Base-by-base conservation (phyloP, 2,797 vertebrate species). In the Melopsittacus undulatus region DNA sequence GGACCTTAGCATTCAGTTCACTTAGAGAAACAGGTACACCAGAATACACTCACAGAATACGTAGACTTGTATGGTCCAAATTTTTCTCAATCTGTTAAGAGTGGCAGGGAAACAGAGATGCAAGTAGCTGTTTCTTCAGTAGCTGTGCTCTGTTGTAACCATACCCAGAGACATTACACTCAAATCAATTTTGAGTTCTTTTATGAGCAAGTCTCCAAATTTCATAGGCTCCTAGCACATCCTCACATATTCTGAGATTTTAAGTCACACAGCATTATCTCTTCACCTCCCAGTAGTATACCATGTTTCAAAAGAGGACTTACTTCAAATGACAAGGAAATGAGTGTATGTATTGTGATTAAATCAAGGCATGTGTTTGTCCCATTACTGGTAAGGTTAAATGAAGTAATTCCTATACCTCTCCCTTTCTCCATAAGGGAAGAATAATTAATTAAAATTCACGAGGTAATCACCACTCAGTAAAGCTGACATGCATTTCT, bases 401-500 rank as follows among this genome's bases (percentile, higher is more conserved):
- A 36, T 45, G 21, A 36, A 66, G 57, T 61, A 68, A 75, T 63
- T 80, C 42, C 62, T 66, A 6, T 48, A 75, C 40, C 3, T 42
- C 22, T 48, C 13, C 22, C 10, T 45, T 79, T 59, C n/a, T 80
- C 42, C 77, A 9, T 54, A 27, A 74, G 7, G 36, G 17, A 57
- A 78, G 40, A 93, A 34, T 36, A 63, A 80, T 32, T 62, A 56
- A 88, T 70, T 73, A 72, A 93, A 76, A 92, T 48, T 89, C 63
- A 84, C 30, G 72, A 48, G 49, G 68, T 24, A 62, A 63, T 73
- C 46, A 86, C 18, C 85, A 13, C 6, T 36, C 26, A 67, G 45
- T 38, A 30, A 77, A 80, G 17, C 30, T 72, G 49, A n/a, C 27
- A 48, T 38, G 4, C 14, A 43, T 46, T 90, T 89, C 46, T 88